These are phyloP conservation scores for Alligator sinensis DNA, from an alignment of 2,113 vertebrate species.

Conservation along the genomic window DNA sequence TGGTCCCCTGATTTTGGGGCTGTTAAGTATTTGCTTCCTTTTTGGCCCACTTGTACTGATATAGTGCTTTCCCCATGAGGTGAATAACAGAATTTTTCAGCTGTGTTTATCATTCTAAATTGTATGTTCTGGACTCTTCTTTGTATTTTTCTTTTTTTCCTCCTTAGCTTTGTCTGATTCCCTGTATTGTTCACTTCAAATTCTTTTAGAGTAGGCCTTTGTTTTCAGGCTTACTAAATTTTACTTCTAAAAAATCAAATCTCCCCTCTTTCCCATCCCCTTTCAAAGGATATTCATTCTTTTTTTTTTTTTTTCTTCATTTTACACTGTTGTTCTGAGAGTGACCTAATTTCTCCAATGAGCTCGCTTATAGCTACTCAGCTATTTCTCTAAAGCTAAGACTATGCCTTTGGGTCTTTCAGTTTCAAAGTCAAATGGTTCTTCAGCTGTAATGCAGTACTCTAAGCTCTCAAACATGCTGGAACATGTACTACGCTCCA, in stretches of 20 bases:
- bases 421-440: background rate
- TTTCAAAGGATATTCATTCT: background rate
- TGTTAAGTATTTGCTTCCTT: background rate
- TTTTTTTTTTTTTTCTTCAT: background rate
- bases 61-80: background rate
- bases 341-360: background rate
- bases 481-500: background rate
- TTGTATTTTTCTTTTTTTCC: background rate
- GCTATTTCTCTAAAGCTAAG: background rate
- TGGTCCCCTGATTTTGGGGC: background rate
- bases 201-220: background rate
- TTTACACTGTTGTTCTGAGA: background rate
- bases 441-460: background rate
- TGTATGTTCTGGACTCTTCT: background rate
- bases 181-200: background rate
- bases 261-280: background rate
- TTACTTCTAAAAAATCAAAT: slow-evolving; percentile 7
- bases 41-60: slow-evolving; percentile 2
- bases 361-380: background rate
- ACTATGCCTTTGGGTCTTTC: background rate
- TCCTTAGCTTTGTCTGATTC: background rate
- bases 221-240: slow-evolving; percentile 12
- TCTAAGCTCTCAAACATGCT: background rate
- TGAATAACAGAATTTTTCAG: background rate
- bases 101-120: background rate